Evolutionary conservation across 2,797 vertebrate species (phyloP).

Genomic region (Xerus rutilus): DNA sequence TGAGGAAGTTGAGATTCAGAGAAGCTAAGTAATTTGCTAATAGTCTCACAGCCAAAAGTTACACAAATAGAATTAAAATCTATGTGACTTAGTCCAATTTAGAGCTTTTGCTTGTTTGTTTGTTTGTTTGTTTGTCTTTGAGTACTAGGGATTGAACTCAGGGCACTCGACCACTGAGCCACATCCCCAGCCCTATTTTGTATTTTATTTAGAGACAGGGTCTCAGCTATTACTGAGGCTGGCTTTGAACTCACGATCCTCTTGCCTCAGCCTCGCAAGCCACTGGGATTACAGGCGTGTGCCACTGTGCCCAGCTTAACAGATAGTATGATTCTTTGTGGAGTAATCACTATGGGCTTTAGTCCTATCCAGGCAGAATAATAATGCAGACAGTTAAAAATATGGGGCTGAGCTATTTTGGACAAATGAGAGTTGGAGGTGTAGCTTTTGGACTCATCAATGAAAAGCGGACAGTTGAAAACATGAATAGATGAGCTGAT

Average conservation of each 20-base stretch:
- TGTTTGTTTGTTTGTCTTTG: too few relatives aligned
- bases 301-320: too few relatives aligned
- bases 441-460: neutral
- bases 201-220: too few relatives aligned
- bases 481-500: neutral
- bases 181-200: too few relatives aligned
- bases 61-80: neutral
- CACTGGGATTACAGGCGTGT: too few relatives aligned
- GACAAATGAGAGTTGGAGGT: neutral
- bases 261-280: too few relatives aligned
- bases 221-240: too few relatives aligned
- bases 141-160: too few relatives aligned
- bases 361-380: neutral
- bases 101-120: neutral
- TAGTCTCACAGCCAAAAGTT: neutral
- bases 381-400: neutral
- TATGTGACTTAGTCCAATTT: neutral
- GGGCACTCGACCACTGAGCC: too few relatives aligned
- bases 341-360: neutral
- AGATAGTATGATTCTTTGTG: neutral
- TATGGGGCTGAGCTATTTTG: neutral
- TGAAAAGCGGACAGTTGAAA: neutral
- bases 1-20: neutral
- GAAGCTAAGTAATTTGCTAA: neutral
- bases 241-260: too few relatives aligned